A percentile compares a stretch with the other conserved stretches of the same genome.
These are phyloP conservation scores for Achlya flavicornis DNA, from an alignment of 2,888 invertebrate genomes.

Conservation along the genomic window DNA sequence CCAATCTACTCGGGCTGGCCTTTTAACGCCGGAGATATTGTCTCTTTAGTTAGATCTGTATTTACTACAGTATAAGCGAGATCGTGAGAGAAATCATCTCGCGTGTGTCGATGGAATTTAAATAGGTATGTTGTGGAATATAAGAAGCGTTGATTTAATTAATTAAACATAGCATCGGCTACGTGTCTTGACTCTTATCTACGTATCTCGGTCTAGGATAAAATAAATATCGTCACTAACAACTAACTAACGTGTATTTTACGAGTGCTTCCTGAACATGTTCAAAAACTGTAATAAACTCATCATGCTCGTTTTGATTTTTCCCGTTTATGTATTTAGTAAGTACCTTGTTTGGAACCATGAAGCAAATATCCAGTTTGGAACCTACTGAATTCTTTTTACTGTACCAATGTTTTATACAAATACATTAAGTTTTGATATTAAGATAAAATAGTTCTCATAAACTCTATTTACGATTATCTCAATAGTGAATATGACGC, in stretches of 20 bases:
- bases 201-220: neutral
- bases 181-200: neutral
- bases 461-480: neutral
- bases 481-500: too few species aligned
- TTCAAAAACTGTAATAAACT: neutral
- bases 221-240: neutral
- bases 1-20: conserved; percentile 73
- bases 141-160: conserved; percentile 7
- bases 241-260: neutral
- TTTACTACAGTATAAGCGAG: conserved; percentile 70
- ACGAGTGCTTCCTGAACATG: neutral
- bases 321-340: neutral
- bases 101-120: conserved; percentile 8
- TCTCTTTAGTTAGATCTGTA: conserved; percentile 82
- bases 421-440: too few species aligned
- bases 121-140: conserved; percentile 4
- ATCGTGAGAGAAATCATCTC: conserved; percentile 49
- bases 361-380: too few species aligned
- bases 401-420: too few species aligned
- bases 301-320: neutral
- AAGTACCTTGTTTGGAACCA: too few species aligned
- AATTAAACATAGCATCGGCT: conserved; percentile 1
- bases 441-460: too few species aligned
- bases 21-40: conserved; percentile 82
- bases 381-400: too few species aligned